Percentiles rank a stretch among this genome's conserved stretches.
Evolutionary conservation across 2,888 invertebrate genomes (phyloP).

Genomic region (Sphaerophoria taeniata): DNA sequence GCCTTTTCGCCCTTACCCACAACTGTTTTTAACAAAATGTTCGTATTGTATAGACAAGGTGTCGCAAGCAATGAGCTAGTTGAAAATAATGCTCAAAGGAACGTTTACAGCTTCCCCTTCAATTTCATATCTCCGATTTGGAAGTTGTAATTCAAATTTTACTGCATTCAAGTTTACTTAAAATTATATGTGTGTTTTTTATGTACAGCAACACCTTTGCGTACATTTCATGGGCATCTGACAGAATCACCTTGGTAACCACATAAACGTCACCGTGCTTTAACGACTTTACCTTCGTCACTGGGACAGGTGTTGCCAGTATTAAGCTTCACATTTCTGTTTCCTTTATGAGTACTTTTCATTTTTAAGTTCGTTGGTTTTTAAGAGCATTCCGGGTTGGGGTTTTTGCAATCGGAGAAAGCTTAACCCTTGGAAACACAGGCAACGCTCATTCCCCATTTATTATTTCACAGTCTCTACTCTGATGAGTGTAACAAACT

Average conservation of each 20-base stretch:
- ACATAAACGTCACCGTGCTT: slow-evolving; percentile 46
- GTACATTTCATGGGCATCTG: slow-evolving; percentile 46
- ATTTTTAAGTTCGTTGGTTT: slow-evolving; percentile 57
- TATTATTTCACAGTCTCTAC: slow-evolving; percentile 18
- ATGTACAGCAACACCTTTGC: slow-evolving; percentile 19
- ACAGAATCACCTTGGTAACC: slow-evolving; percentile 62
- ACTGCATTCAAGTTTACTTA: slow-evolving; percentile 68
- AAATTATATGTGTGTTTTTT: slow-evolving; percentile 58
- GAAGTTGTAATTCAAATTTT: slow-evolving; percentile 69
- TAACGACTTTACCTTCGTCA: neutral
- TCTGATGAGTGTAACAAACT: slow-evolving; percentile 18
- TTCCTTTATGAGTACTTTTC: slow-evolving; percentile 40
- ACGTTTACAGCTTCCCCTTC: slow-evolving; percentile 48
- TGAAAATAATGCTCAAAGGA: slow-evolving; percentile 62
- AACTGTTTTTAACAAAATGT: no score
- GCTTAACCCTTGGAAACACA: slow-evolving; percentile 59
- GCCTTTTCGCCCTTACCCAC: no score
- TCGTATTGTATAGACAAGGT: no score
- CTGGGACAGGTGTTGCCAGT: slow-evolving; percentile 35
- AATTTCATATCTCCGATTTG: slow-evolving; percentile 43
- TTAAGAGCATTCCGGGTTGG: neutral
- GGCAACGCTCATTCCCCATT: slow-evolving; percentile 27
- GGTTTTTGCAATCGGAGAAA: slow-evolving; percentile 33
- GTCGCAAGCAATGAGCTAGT: no score
- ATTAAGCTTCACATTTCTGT: neutral